Evolutionary conservation across 2,797 vertebrate genomes (phyloP), one percentile per base, ranked within the genome.

Genomic region (Amniataba percoides): DNA sequence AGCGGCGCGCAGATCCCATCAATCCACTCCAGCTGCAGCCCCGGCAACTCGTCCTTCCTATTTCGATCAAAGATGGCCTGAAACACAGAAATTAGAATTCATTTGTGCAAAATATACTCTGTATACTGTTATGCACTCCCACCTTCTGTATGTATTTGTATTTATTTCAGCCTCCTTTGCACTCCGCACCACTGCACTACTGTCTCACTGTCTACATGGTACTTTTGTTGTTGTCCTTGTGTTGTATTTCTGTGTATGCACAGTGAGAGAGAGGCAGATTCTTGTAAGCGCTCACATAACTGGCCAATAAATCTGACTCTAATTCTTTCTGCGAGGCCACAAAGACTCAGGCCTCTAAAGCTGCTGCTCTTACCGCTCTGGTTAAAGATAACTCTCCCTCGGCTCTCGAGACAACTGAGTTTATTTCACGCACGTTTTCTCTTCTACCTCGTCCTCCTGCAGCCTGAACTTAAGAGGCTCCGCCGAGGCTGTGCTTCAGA

Each of bases 21-120:
- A 80, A 99, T 99, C 98, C 98, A 99, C 89, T 99, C 98, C 57
- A 99, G 84, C 86, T 99, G 98, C 71, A 99, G 87, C 61, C 97
- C 95, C 11, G 98, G 98, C 89, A 99, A 94, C 92, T 99, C 98
- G n/a, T 99, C 97, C 91, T 99, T 99, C 89, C 98, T 96, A 93
- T 99, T 99, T 75, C 98, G 96, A 93, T 99, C 98, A 93, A 99
- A 99, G 93, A 99, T 99, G 65, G 98, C 98, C 98, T 99, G 89
- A 83, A 96, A 94, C 56, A 80, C 58, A 89, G 78, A 68, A 85
- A 64, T 52, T 8, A 78, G 23, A 21, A 13, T 67, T n/a, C 64
- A 40, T 74, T 85, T 66, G 68, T 53, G 64, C 34, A 36, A 36
- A 36, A 31, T 31, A 31, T 31, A 31, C 27, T 31, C 3, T 31